Conservation (phyloP, 2,888 invertebrate genomes). For the Dynastes hyllus region DNA sequence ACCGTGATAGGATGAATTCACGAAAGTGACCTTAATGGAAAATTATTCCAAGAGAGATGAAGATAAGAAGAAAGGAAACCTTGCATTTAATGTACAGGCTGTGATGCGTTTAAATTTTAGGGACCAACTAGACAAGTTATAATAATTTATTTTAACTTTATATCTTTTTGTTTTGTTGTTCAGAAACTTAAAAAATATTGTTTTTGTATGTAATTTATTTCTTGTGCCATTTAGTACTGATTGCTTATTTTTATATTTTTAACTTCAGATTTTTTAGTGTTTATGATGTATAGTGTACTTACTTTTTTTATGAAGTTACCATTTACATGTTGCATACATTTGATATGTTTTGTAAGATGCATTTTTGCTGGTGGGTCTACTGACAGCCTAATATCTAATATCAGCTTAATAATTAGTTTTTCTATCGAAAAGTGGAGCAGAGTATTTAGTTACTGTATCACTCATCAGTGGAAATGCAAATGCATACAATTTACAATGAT, state of each 20-base stretch:
- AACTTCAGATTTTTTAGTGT: constrained; percentile 37
- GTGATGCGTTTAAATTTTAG: constrained; percentile 69
- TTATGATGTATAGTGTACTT: constrained; percentile 45
- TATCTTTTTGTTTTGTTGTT: constrained; percentile 50
- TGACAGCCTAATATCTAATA: neutral
- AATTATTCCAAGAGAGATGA: constrained; percentile 37
- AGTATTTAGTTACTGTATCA: no score
- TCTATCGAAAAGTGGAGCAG: no score
- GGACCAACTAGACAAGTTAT: constrained; percentile 65
- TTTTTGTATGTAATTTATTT: constrained; percentile 53
- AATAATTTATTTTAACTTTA: constrained; percentile 55
- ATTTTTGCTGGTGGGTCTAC: neutral
- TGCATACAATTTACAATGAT: constrained; percentile 16
- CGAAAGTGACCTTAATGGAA: constrained; percentile 57
- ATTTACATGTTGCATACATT: constrained; percentile 30
- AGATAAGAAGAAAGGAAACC: constrained; percentile 48
- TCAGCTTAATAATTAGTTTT: no score
- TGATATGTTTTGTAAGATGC: constrained; percentile 5
- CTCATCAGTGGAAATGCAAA: neutral
- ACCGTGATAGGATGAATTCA: constrained; percentile 71
- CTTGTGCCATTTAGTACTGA: constrained; percentile 55
- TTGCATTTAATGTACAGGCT: constrained; percentile 69
- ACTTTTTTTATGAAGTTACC: constrained; percentile 46
- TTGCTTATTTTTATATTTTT: constrained; percentile 54
- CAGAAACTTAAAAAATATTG: constrained; percentile 37